Percentiles rank a stretch among this genome's conserved stretches.
Evolutionary conservation across 2,113 vertebrate species (phyloP).

Genomic region (Chamaetylas fuelleborni): DNA sequence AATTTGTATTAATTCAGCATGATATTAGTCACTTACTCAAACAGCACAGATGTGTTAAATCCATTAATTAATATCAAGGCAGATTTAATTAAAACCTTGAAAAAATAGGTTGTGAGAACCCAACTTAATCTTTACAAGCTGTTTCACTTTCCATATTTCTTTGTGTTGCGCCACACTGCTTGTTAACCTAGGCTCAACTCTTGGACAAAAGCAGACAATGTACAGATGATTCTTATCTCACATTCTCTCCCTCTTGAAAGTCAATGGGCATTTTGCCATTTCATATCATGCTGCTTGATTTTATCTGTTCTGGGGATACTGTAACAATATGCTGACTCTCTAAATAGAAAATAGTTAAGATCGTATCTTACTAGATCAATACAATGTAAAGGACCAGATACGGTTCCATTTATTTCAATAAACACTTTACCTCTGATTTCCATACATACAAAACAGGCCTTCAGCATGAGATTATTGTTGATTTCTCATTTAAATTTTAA

Average conservation of each 20-base stretch:
- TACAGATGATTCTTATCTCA: background rate
- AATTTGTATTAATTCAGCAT: background rate
- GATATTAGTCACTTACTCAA: background rate
- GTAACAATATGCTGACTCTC: background rate
- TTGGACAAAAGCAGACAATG: background rate
- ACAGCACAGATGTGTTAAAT: background rate
- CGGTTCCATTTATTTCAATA: background rate
- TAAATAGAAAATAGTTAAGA: conserved; percentile 10
- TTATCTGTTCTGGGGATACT: background rate
- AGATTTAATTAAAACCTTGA: background rate
- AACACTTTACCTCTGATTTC: background rate
- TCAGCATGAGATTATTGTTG: background rate
- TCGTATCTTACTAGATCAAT: background rate
- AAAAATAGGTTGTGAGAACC: background rate
- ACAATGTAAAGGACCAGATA: background rate
- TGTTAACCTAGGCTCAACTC: background rate
- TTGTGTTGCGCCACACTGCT: background rate
- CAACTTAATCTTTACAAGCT: background rate
- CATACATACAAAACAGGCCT: background rate
- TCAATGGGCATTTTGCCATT: background rate
- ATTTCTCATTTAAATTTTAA: conserved; percentile 18
- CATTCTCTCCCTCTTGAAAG: background rate
- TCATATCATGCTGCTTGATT: background rate
- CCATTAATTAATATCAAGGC: background rate
- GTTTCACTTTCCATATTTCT: background rate